Percentiles rank a stretch among this genome's conserved stretches.
Conservation (phyloP, 2,113 vertebrate species). For the Hoplias malabaricus region DNA sequence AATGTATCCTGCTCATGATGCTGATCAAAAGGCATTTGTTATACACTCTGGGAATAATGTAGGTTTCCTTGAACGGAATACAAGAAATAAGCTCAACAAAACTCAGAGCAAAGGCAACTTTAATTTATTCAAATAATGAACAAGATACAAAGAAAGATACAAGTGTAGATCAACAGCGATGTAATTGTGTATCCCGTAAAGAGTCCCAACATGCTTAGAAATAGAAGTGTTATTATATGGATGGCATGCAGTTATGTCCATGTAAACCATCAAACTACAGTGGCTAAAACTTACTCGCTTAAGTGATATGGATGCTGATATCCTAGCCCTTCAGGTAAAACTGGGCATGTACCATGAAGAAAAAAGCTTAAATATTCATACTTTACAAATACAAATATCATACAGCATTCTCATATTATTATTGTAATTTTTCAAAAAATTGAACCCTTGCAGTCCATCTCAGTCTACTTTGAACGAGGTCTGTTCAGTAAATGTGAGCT, state of each 20-base stretch:
- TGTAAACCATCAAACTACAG: constrained; percentile 49
- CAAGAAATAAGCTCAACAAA: not conserved
- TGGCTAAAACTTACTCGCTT: constrained; percentile 40
- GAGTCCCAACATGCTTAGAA: constrained; percentile 63
- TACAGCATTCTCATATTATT: constrained; percentile 45
- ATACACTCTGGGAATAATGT: too few relatives aligned
- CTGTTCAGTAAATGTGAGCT: not conserved
- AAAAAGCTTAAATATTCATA: constrained; percentile 54
- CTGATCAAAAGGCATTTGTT: not conserved
- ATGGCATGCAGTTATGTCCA: constrained; percentile 67
- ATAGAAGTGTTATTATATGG: constrained; percentile 54
- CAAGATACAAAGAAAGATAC: constrained; percentile 70
- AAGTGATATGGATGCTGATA: constrained; percentile 44
- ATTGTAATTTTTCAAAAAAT: constrained; percentile 19
- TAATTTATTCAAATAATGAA: constrained; percentile 72
- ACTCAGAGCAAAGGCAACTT: constrained; percentile 62
- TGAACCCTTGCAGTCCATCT: constrained; percentile 37
- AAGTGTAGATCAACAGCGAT: constrained; percentile 57
- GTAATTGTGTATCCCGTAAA: constrained; percentile 36
- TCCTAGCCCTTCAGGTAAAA: constrained; percentile 48
- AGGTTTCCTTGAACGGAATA: not conserved
- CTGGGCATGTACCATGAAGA: constrained; percentile 41
- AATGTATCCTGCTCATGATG: not conserved
- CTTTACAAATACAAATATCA: constrained; percentile 57
- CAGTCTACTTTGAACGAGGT: not conserved